Conservation (phyloP, 2,797 vertebrate genomes). For the Calcarius lapponicus region DNA sequence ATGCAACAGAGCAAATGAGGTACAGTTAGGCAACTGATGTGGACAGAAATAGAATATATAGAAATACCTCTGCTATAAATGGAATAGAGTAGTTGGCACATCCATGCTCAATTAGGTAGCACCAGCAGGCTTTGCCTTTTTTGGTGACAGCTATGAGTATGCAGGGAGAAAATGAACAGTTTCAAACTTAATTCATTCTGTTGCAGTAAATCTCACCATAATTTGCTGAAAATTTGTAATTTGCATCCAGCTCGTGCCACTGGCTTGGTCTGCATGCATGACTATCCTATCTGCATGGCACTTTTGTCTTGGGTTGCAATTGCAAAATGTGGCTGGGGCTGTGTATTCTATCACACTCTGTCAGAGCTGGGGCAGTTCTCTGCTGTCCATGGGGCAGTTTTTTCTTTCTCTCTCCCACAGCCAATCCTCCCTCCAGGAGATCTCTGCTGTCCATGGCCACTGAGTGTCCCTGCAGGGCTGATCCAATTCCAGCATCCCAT, state of each 20-base stretch:
- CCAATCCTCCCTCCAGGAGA: neutral
- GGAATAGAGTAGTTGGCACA: neutral
- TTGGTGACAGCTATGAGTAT: neutral
- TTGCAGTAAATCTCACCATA: neutral
- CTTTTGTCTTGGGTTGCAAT: neutral
- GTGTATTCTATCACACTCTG: rapidly evolving
- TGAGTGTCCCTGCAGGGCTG: neutral
- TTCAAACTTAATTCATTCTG: neutral
- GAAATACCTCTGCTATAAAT: neutral
- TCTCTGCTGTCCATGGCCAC: neutral
- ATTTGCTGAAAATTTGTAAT: neutral
- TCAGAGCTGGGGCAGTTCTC: neutral
- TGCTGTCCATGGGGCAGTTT: neutral
- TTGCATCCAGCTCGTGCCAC: neutral
- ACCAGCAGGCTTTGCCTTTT: neutral
- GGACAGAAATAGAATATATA: neutral
- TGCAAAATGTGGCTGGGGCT: neutral
- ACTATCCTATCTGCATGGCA: neutral
- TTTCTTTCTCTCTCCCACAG: neutral
- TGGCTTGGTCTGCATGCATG: neutral
- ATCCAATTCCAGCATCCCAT: neutral
- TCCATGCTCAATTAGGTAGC: neutral
- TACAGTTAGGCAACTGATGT: neutral
- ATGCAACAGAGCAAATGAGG: neutral
- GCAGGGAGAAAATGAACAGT: neutral